Percentiles rank a stretch among this genome's conserved stretches.
These are phyloP conservation scores for Rhynchophorus ferrugineus DNA, from an alignment of 1,140 invertebrate species.

Conservation along the genomic window DNA sequence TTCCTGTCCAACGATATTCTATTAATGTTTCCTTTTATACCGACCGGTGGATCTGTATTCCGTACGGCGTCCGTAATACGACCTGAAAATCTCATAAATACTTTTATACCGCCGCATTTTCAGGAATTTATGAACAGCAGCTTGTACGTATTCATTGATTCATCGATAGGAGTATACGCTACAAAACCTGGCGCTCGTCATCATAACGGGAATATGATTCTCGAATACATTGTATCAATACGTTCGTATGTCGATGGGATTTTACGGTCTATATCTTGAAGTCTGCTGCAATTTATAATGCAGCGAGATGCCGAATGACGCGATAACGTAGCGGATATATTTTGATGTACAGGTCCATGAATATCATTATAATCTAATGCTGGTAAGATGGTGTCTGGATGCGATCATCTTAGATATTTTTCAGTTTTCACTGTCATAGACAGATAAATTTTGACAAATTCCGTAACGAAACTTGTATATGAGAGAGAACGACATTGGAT, in stretches of 20 bases:
- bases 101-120: not conserved
- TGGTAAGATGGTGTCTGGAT: no score
- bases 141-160: not conserved
- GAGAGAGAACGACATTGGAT: no score
- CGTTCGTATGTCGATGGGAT: not conserved
- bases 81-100: not conserved
- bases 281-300: not conserved
- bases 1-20: not conserved
- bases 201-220: not conserved
- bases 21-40: not conserved
- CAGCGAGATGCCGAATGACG: not conserved
- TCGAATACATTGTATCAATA: not conserved
- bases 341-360: not conserved
- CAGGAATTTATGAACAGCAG: not conserved
- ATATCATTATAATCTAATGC: no score
- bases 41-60: not conserved
- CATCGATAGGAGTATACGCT: not conserved
- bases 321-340: not conserved
- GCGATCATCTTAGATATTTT: no score
- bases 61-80: not conserved
- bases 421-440: no score
- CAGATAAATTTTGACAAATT: no score
- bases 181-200: not conserved
- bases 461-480: no score
- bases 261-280: not conserved